phyloP scores from a whole-genome alignment of 2,888 invertebrate genomes.

The Hyposoter dolosus region DNA sequence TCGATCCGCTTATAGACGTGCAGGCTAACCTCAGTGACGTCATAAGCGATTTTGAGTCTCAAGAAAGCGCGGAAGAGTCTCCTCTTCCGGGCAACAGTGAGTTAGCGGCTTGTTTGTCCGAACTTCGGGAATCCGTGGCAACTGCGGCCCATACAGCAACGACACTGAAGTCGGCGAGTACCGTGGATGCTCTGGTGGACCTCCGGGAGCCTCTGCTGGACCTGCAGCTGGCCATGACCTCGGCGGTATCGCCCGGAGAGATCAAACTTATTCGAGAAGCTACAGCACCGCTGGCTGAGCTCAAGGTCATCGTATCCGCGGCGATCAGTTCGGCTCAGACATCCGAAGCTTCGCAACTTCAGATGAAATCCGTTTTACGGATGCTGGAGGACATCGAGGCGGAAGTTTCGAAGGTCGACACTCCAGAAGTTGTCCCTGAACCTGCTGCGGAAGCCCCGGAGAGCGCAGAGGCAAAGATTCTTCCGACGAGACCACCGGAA shows the following conservation, averaged over 20 bases:
- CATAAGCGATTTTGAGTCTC: slow-evolving; percentile 76
- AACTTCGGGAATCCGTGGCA: slow-evolving; percentile 79
- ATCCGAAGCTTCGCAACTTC: slow-evolving; percentile 68
- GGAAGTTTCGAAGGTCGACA: slow-evolving; percentile 72
- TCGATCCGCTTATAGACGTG: slow-evolving; percentile 80
- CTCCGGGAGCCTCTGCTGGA: slow-evolving; percentile 78
- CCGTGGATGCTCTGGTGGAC: slow-evolving; percentile 77
- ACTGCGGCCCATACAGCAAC: slow-evolving; percentile 79
- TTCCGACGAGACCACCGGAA: slow-evolving; percentile 68
- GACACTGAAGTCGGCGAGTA: slow-evolving; percentile 77
- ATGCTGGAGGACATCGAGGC: slow-evolving; percentile 78
- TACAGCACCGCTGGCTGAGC: slow-evolving; percentile 87
- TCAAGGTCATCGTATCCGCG: slow-evolving; percentile 89
- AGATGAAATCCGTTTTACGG: slow-evolving; percentile 73
- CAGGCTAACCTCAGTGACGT: slow-evolving; percentile 78
- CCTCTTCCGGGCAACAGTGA: slow-evolving; percentile 71
- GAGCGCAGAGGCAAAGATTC: slow-evolving; percentile 39
- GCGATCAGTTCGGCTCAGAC: slow-evolving; percentile 88
- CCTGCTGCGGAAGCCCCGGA: background rate
- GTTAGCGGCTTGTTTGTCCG: slow-evolving; percentile 75
- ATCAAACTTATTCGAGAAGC: slow-evolving; percentile 87
- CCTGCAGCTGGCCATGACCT: slow-evolving; percentile 74
- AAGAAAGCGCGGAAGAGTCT: slow-evolving; percentile 70
- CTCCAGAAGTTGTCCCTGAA: background rate
- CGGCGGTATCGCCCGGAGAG: slow-evolving; percentile 83